phyloP scores from a whole-genome alignment of 2,888 invertebrate genomes.

The Maniola hyperantus region DNA sequence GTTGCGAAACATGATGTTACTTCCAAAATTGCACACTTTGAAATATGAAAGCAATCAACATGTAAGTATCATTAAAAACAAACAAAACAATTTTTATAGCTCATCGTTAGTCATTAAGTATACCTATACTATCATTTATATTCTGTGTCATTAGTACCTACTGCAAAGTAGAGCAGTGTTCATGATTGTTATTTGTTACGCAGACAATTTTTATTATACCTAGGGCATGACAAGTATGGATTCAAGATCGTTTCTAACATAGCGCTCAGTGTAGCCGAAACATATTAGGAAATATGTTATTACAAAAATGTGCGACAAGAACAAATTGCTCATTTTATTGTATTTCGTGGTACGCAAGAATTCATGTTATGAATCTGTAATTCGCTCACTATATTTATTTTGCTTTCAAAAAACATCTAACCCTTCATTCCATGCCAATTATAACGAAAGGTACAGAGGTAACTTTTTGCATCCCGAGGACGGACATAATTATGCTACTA shows the following conservation, averaged over 20 bases:
- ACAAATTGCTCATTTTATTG: constrained; percentile 7
- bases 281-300: constrained; percentile 7
- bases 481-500: no score
- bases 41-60: background rate
- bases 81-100: constrained; percentile 14
- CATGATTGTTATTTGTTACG: constrained; percentile 1
- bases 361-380: background rate
- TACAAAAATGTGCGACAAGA: constrained; percentile 6
- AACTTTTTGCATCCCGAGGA: no score
- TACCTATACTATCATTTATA: no score
- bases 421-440: no score
- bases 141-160: background rate
- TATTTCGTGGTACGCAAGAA: background rate
- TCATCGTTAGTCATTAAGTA: no score
- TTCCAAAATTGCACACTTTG: background rate
- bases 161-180: background rate
- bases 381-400: no score
- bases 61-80: background rate
- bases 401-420: no score
- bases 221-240: background rate
- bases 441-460: background rate
- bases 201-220: constrained; percentile 8
- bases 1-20: background rate
- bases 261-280: constrained; percentile 5
- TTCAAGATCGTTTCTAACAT: background rate